Evolutionary conservation across 2,888 invertebrate species (phyloP), one percentile per base, ranked within the genome.

Genomic region (Argyresthia albistria): DNA sequence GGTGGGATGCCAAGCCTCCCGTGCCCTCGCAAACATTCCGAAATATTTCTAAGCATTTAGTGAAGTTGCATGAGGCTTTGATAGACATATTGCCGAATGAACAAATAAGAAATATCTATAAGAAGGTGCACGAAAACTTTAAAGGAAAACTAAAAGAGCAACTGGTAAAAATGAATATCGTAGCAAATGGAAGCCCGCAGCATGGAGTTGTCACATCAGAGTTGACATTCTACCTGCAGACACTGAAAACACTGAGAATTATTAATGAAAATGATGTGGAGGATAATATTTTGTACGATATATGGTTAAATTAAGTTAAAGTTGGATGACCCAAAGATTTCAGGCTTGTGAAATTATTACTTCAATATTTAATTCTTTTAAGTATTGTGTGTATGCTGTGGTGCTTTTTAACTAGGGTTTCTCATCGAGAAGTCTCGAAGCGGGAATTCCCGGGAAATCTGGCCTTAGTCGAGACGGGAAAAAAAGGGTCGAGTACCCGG

Each of bases 101-200:
- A 61, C 94, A 94, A 87, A 93, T 97, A 62, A 90, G 93, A 68
- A 84, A 88, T 48, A 90, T 96, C 60, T 95, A 95, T 64, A 89
- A 92, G 63, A 91, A 91, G 65, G 93, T 96, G 51, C 95, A 97
- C 80, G 91, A 91, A 70, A 93, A 93, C 65, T 97, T 98, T 71
- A 96, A 97, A 82, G 93, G 93, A 60, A 93, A 95, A 70, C 84
- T 98, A 61, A 89, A 95, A 76, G 94, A 95, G 65, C 95, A 96
- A 71, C 86, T 98, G 60, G 72, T 91, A 3, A 93, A 93, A 75
- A 92, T 97, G 89, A 96, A 96, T 70, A 95, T 98, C 61, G 92
- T 93, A 54, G 97, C 97, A 63, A 96, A 98, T 83, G 97, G 97
- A n/a, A 97, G 97, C 49, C 98, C 98, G 1, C 96, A 97, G 71